These are phyloP conservation scores for Chlorodrepanis virens DNA, from an alignment of 2,113 vertebrate genomes.

Conservation along the genomic window DNA sequence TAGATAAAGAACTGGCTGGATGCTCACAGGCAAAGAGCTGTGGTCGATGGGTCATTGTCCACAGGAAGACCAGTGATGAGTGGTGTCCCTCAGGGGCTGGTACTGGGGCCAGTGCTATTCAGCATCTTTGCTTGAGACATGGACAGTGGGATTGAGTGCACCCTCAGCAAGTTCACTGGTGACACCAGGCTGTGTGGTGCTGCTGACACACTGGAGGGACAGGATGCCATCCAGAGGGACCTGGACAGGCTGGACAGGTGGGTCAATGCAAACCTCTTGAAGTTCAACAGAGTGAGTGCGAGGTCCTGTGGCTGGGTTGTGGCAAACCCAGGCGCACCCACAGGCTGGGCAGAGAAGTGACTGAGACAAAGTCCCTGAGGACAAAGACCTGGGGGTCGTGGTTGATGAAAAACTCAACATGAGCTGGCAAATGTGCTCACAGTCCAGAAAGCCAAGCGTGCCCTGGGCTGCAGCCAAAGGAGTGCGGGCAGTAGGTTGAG, in stretches of 20 bases:
- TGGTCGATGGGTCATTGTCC: not conserved
- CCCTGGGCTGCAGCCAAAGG: not conserved
- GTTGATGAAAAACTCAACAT: not conserved
- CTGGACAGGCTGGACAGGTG: not conserved
- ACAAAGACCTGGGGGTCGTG: accelerated
- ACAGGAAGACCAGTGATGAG: not conserved
- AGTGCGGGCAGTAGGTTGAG: not conserved
- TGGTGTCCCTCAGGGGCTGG: not conserved
- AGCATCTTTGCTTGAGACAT: not conserved
- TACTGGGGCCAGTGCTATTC: not conserved
- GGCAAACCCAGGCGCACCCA: not conserved
- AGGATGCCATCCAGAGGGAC: not conserved
- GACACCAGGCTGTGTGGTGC: not conserved
- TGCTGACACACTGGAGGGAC: not conserved
- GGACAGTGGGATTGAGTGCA: accelerated
- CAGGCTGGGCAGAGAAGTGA: not conserved
- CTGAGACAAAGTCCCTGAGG: not conserved
- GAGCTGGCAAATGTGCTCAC: not conserved
- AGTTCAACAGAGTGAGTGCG: accelerated
- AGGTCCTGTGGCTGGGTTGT: not conserved
- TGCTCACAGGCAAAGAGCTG: not conserved
- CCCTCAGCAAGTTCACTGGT: not conserved
- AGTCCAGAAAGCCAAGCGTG: not conserved
- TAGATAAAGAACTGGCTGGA: not conserved
- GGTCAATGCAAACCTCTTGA: not conserved